Conservation (phyloP, 2,113 vertebrate genomes). For the Onychorhynchus coronatus region DNA sequence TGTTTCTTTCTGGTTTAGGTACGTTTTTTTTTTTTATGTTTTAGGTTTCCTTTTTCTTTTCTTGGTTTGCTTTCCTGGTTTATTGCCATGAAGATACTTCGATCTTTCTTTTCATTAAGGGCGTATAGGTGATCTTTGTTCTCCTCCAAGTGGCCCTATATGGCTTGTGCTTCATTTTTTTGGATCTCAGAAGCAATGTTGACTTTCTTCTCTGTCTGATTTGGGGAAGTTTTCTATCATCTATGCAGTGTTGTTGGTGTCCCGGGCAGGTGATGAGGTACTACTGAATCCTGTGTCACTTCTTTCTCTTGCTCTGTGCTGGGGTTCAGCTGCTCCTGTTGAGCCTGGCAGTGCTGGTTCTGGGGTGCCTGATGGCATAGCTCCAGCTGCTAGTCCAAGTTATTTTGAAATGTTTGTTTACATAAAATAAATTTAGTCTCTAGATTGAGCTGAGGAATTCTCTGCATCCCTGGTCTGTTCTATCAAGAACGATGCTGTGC, state of each 20-base stretch:
- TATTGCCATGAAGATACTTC: neutral
- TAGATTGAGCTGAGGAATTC: neutral
- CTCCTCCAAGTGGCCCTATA: neutral
- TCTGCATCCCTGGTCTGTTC: neutral
- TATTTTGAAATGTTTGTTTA: constrained; percentile 3
- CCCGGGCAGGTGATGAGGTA: neutral
- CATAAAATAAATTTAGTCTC: constrained; percentile 7
- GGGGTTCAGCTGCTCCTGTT: neutral
- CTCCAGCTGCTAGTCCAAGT: neutral
- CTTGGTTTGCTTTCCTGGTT: neutral
- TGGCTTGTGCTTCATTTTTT: neutral
- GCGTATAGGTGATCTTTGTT: neutral
- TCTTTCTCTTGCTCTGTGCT: accelerated
- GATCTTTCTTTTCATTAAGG: neutral
- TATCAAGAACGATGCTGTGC: neutral
- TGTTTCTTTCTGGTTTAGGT: neutral
- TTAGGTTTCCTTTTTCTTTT: neutral
- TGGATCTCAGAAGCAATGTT: neutral
- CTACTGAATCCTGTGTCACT: accelerated
- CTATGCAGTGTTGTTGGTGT: accelerated
- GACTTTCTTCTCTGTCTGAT: neutral
- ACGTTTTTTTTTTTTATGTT: too few relatives aligned
- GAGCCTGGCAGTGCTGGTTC: neutral
- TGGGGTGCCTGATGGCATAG: neutral
- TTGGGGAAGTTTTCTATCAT: neutral